Evolutionary conservation across 2,888 invertebrate genomes (phyloP), one percentile per base, ranked within the genome.

Genomic region (Xanthorhoe designata): DNA sequence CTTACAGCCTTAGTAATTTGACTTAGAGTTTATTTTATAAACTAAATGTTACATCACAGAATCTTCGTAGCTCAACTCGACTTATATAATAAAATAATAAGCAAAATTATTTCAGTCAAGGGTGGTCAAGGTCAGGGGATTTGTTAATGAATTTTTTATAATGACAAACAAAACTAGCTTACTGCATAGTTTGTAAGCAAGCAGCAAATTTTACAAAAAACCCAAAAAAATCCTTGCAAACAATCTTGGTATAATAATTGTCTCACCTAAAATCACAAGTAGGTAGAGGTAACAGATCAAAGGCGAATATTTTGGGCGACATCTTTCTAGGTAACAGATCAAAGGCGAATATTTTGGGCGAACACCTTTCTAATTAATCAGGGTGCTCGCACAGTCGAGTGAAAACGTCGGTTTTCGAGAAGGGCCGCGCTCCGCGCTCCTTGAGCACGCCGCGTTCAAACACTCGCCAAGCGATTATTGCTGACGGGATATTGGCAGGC

Each of bases 371-470:
- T 66, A 66, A 66, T 66, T 62, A 66, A 54, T 59, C 53, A 56
- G 63, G 52, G 49, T 54, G 7, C 58, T 59, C 52, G 15, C 64
- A 60, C 54, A 55, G 42, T 29, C 51, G 64, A 55, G 45, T 55
- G 55, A 56, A 59, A 53, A 51, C 64, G 62, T 59, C 61, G 60
- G 52, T 62, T 60, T 66, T 64, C 35, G 53, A 57, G 56, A 56
- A 55, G 66, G 45, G 49, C 35, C 38, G 63, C 45, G 17, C 53
- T 55, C 64, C 42, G 64, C 42, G 64, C 66, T 53, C 61, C 71
- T 75, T 75, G 69, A 71, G 68, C 73, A 75, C 71, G 71, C 15
- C 62, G 70, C 74, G 69, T 69, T 69, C 70, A 73, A 71, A 69
- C 73, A 70, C 66, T 65, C 67, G 45, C 56, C 53, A 38, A 52